Evolutionary conservation across 2,113 vertebrate genomes (phyloP).

Genomic region (Myocastor coypus): DNA sequence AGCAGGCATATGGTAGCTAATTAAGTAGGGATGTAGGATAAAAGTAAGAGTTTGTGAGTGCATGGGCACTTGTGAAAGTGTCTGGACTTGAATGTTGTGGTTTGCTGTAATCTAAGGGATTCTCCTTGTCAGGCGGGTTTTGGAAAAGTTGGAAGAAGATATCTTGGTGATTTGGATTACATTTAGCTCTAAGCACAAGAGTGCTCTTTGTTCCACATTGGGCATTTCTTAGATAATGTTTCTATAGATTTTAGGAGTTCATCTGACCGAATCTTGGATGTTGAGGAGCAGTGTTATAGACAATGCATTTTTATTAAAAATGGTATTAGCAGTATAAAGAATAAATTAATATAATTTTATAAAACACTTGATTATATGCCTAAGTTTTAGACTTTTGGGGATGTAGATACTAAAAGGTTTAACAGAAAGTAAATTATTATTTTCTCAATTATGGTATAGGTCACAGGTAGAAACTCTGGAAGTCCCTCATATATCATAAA

Average conservation of each 20-base stretch:
- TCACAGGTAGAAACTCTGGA: background rate
- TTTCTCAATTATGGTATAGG: background rate
- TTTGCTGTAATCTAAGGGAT: background rate
- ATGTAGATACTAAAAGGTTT: background rate
- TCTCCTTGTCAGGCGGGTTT: background rate
- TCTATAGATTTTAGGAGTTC: conserved; percentile 16
- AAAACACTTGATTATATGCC: conserved; percentile 36
- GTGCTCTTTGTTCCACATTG: background rate
- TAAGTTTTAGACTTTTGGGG: conserved; percentile 12
- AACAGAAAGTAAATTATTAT: conserved; percentile 7
- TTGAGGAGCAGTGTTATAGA: background rate
- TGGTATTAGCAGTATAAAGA: background rate
- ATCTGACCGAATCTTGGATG: conserved; percentile 4
- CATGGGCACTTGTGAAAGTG: background rate
- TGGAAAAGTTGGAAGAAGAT: background rate
- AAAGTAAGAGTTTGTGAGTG: background rate
- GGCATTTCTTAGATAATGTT: background rate
- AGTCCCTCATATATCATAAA: background rate
- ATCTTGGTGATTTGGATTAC: background rate
- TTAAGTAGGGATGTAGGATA: background rate
- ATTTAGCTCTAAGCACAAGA: background rate
- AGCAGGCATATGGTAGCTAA: background rate
- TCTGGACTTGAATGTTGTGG: background rate
- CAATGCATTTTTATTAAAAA: conserved; percentile 16
- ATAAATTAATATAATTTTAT: background rate